Evolutionary conservation across 1,140 invertebrate species (phyloP).

Genomic region (Stegodyphus dumicola): DNA sequence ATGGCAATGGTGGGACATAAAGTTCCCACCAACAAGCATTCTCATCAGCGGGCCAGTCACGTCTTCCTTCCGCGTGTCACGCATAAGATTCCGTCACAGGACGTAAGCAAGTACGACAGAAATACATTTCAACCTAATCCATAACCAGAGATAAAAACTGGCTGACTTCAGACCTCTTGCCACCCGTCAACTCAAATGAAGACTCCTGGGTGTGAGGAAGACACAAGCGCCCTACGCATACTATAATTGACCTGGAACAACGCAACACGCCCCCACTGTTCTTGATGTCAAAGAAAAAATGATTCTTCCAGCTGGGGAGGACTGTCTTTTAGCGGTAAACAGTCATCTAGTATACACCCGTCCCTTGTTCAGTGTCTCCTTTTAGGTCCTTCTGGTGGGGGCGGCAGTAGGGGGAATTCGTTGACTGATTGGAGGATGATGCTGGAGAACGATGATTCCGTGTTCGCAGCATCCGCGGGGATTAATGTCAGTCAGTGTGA

Average conservation of each 20-base stretch:
- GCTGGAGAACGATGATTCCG: constrained; percentile 1
- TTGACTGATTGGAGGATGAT: constrained; percentile 23
- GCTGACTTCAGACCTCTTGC: constrained; percentile 7
- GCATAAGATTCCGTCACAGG: background rate
- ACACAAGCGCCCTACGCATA: constrained; percentile 16
- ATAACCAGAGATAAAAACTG: constrained; percentile 19
- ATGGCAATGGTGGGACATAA: too few relatives aligned
- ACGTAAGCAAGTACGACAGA: background rate
- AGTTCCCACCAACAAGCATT: too few relatives aligned
- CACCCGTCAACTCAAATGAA: constrained; percentile 1
- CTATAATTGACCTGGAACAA: constrained; percentile 55
- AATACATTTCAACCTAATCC: constrained; percentile 39
- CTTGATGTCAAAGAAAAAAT: constrained; percentile 12
- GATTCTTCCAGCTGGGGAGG: constrained; percentile 19
- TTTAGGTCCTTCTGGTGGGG: background rate
- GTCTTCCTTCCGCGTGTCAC: background rate
- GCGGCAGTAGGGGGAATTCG: background rate
- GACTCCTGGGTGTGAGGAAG: background rate
- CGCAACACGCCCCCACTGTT: constrained; percentile 8
- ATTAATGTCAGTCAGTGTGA: constrained; percentile 33
- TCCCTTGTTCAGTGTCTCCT: constrained; percentile 24
- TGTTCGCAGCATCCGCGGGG: constrained; percentile 30
- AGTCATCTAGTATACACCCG: constrained; percentile 33
- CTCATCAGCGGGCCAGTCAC: background rate
- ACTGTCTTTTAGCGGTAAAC: constrained; percentile 46